phyloP scores from a whole-genome alignment of 2,113 vertebrate species.

The Lepus americanus region DNA sequence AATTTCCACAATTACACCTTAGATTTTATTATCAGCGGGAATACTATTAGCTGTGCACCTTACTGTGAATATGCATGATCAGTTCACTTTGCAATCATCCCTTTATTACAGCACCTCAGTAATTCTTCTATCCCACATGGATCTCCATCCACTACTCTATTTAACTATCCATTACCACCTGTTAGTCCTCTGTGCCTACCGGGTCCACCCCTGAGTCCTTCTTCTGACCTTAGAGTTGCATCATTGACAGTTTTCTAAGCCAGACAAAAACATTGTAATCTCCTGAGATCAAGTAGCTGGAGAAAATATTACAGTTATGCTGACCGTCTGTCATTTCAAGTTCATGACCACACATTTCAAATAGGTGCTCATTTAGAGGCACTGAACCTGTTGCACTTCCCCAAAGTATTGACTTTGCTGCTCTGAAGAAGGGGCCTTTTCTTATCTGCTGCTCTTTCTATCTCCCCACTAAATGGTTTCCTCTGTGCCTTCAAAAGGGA shows the following conservation, averaged over 20 bases:
- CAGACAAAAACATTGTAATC: background rate
- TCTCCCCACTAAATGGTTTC: background rate
- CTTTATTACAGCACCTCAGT: background rate
- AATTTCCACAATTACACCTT: background rate
- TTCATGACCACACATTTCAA: background rate
- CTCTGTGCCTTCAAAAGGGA: background rate
- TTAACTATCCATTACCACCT: background rate
- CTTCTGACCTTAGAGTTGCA: background rate
- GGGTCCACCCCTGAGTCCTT: background rate
- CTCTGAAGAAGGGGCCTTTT: background rate
- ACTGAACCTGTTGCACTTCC: background rate
- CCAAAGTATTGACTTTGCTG: background rate
- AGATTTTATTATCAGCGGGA: no score
- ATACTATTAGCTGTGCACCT: no score
- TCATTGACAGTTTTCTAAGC: background rate
- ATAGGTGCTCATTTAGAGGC: background rate
- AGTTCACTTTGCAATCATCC: background rate
- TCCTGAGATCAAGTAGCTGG: background rate
- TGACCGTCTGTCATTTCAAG: background rate
- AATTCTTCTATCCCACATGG: background rate
- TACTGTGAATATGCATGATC: accelerated
- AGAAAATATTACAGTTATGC: background rate
- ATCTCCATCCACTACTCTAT: background rate
- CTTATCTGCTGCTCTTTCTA: background rate
- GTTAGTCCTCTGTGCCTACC: background rate